A percentile compares a stretch with the other conserved stretches of the same genome.
Evolutionary conservation across 2,888 invertebrate species (phyloP).

Genomic region (Drosophila maculinotata): DNA sequence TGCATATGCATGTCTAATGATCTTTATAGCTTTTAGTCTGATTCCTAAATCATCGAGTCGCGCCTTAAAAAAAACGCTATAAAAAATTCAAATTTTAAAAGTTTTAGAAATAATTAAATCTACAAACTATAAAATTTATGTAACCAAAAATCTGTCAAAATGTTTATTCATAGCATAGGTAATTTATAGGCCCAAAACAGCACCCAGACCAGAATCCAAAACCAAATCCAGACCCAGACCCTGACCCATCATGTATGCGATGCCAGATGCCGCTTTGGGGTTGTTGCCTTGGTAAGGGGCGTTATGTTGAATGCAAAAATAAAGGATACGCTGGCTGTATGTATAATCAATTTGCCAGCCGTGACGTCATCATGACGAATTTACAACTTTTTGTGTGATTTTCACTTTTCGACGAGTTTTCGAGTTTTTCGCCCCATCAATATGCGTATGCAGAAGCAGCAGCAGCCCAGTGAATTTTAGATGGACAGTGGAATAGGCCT

Average conservation of each 20-base stretch:
- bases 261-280: slow-evolving; percentile 37
- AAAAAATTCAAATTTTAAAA: slow-evolving; percentile 63
- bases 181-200: slow-evolving; percentile 46
- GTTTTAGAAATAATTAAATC: slow-evolving; percentile 34
- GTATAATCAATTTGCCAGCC: slow-evolving; percentile 82
- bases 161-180: slow-evolving; percentile 78
- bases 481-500: slow-evolving; percentile 55
- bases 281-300: slow-evolving; percentile 38
- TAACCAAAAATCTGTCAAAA: slow-evolving; percentile 76
- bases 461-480: slow-evolving; percentile 29
- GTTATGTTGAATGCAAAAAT: slow-evolving; percentile 57
- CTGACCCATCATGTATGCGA: slow-evolving; percentile 9
- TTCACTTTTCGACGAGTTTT: slow-evolving; percentile 54
- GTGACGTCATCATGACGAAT: slow-evolving; percentile 85
- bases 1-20: slow-evolving; percentile 49
- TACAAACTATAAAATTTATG: slow-evolving; percentile 62
- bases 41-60: slow-evolving; percentile 50
- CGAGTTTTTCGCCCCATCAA: slow-evolving; percentile 22
- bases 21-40: slow-evolving; percentile 42
- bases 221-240: slow-evolving; percentile 6
- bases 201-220: slow-evolving; percentile 19
- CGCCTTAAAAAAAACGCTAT: slow-evolving; percentile 52
- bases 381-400: slow-evolving; percentile 72
- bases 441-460: slow-evolving; percentile 34
- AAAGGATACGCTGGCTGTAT: slow-evolving; percentile 76